These are phyloP conservation scores for Cossypha niveicapilla DNA, from an alignment of 2,797 vertebrate genomes.

Conservation along the genomic window DNA sequence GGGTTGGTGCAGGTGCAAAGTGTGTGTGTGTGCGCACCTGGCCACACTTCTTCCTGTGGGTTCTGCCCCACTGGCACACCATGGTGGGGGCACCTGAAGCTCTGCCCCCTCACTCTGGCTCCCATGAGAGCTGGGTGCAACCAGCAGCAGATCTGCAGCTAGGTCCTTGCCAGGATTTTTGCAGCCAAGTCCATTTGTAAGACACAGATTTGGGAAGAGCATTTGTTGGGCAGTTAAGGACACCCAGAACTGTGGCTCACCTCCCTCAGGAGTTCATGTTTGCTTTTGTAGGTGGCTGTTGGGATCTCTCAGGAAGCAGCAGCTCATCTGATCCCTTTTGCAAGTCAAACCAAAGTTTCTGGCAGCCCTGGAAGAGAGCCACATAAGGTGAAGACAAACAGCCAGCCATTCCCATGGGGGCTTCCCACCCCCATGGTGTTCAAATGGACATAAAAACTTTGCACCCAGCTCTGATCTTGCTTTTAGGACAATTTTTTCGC, in stretches of 20 bases:
- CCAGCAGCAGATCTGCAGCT: background rate
- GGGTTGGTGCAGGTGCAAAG: background rate
- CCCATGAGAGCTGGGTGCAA: background rate
- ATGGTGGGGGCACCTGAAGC: rapidly evolving
- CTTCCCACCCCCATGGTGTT: background rate
- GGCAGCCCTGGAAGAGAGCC: background rate
- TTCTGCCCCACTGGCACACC: background rate
- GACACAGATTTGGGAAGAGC: background rate
- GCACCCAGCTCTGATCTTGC: background rate
- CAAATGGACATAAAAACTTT: background rate
- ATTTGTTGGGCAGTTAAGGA: background rate
- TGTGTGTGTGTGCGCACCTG: background rate
- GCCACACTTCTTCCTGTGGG: background rate
- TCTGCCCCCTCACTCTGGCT: background rate
- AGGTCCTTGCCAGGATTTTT: background rate
- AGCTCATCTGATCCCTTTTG: background rate
- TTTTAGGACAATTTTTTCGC: background rate
- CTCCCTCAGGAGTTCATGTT: rapidly evolving
- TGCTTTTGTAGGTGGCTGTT: background rate
- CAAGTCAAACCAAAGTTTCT: background rate
- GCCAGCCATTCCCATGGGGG: background rate
- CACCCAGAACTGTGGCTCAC: rapidly evolving
- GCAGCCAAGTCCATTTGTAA: background rate
- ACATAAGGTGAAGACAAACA: rapidly evolving
- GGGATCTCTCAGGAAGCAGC: background rate